Percentiles rank a stretch among this genome's conserved stretches.
phyloP scores from a whole-genome alignment of 1,140 invertebrate species.

The Spodoptera litura region DNA sequence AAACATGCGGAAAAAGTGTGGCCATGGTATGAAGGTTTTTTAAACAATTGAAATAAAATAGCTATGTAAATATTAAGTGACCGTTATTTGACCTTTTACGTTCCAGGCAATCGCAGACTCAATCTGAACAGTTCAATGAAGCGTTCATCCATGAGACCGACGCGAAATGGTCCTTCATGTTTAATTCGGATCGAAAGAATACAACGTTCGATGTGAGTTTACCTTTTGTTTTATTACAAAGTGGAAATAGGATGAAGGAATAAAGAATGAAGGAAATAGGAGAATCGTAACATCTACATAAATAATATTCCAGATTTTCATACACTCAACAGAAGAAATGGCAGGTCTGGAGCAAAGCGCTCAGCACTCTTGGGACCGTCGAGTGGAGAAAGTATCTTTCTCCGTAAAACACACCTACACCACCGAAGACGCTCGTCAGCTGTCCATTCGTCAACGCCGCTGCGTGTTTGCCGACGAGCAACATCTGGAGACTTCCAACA shows the following conservation, averaged over 20 bases:
- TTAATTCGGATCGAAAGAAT: constrained; percentile 83
- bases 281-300: neutral
- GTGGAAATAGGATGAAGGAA: neutral
- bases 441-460: constrained; percentile 88
- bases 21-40: constrained; percentile 80
- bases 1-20: constrained; percentile 83
- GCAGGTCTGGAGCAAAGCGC: constrained; percentile 88
- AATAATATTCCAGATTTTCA: constrained; percentile 85
- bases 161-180: constrained; percentile 87
- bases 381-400: constrained; percentile 88
- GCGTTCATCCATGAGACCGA: constrained; percentile 88
- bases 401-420: constrained; percentile 91
- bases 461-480: constrained; percentile 90
- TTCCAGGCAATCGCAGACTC: constrained; percentile 73
- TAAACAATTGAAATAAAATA: neutral
- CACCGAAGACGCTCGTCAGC: constrained; percentile 89
- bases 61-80: neutral
- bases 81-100: constrained; percentile 16
- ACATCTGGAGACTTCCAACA: constrained; percentile 86
- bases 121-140: constrained; percentile 80
- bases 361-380: constrained; percentile 89
- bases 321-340: constrained; percentile 89
- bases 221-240: neutral
- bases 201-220: constrained; percentile 82
- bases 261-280: too few relatives aligned